Evolutionary conservation across 2,888 invertebrate genomes (phyloP), one percentile per base, ranked within the genome.

Genomic region (Phyto melanocephala): DNA sequence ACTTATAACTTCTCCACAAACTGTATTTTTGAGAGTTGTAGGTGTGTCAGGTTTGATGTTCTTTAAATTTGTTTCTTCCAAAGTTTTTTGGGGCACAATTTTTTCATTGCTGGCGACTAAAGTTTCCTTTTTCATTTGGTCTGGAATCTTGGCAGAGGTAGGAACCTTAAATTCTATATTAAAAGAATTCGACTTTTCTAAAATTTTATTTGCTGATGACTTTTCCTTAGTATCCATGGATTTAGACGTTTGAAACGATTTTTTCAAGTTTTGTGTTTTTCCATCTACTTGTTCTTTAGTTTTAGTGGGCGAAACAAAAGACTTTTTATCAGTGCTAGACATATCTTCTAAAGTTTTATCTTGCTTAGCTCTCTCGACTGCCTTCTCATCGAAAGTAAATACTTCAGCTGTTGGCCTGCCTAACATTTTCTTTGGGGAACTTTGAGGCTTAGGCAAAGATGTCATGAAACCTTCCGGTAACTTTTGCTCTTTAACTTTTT

Each of bases 381-480:
- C 11, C 7, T 76, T 82, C 15, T 85, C 84, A 75, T 87, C 88
- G 65, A 88, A 88, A 1, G 88, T 88, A 45, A 88, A 88, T 8
- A 88, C 84, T 45, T 88, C 86, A 4, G 87, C 87, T 0, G 83
- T 84, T 20, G 84, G 84, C 35, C 82, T 84, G 22, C 72, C 37
- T 13, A 79, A 56, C 22, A 85, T 85, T 28, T 84, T 71, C 56
- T 83, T 82, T 0, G 88, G 87, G 42, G 88, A 87, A 47, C 80
- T 85, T 68, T 88, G 88, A 3, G 86, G 81, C 42, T 89, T 89
- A 11, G 89, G 88, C 13, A 85, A 80, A 0, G 88, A 83, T 15
- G 86, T 83, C 86, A 88, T 86, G 17, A 88, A 88, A 1, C 88
- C 88, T 35, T 89, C 88, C 0, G 88, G 88, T 45, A 88, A 77